Percentiles rank a stretch among this genome's conserved stretches.
Conservation (phyloP, 2,113 vertebrate genomes). For the Mus pahari region DNA sequence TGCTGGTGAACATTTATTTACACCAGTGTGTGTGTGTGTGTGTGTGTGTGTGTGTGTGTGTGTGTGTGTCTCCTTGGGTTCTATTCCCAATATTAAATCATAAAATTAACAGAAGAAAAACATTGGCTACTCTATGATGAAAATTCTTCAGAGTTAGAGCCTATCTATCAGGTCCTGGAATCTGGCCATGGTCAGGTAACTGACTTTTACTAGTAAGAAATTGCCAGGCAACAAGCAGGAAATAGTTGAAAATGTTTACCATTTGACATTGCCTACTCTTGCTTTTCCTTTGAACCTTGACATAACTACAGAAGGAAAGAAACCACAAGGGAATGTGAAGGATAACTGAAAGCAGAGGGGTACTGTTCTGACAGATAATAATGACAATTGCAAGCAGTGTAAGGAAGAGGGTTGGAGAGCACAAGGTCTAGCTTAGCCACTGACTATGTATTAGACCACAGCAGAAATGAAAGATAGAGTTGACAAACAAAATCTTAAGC, state of each 20-base stretch:
- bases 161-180: neutral
- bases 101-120: neutral
- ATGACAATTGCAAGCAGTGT: neutral
- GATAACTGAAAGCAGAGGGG: no score
- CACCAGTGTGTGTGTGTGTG: neutral
- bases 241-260: neutral
- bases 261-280: neutral
- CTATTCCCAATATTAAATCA: neutral
- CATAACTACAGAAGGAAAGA: neutral
- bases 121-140: neutral
- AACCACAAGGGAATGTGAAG: neutral
- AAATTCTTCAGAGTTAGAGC: neutral
- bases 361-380: neutral
- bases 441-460: neutral
- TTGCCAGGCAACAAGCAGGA: neutral
- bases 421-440: neutral
- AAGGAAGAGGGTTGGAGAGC: neutral
- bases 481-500: neutral
- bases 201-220: neutral
- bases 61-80: neutral
- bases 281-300: neutral
- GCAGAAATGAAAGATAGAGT: neutral
- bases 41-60: neutral
- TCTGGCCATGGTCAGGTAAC: neutral
- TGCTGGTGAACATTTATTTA: neutral